Evolutionary conservation across 2,113 vertebrate species (phyloP).

Genomic region (Xerus inauris): DNA sequence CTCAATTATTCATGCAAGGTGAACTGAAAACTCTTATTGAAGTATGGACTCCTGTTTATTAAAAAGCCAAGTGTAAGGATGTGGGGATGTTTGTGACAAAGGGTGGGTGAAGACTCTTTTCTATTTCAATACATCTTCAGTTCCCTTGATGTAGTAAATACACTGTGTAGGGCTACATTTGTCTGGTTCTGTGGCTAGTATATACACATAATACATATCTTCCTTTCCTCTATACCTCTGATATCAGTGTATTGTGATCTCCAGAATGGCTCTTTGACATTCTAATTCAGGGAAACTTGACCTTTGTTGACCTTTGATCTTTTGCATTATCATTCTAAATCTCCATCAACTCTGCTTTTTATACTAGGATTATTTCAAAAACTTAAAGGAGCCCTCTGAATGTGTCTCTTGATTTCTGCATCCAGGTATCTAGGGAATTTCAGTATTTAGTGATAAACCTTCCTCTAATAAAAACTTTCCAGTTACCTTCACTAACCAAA

Average conservation of each 20-base stretch:
- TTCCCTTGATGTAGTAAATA: not conserved
- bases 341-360: not conserved
- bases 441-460: not conserved
- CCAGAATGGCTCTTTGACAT: not conserved
- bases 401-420: not conserved
- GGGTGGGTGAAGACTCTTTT: not conserved
- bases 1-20: not conserved
- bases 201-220: not conserved
- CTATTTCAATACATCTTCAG: not conserved
- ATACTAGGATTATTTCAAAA: not conserved
- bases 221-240: not conserved
- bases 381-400: not conserved
- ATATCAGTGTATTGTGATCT: not conserved
- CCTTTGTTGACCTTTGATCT: not conserved
- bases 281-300: not conserved
- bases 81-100: not conserved
- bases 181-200: not conserved
- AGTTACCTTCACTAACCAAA: not conserved
- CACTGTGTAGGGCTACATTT: not conserved
- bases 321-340: not conserved
- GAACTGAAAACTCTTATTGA: not conserved
- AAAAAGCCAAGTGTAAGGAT: not conserved
- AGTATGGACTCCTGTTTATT: not conserved
- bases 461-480: not conserved
- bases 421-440: not conserved